phyloP scores from a whole-genome alignment of 2,113 vertebrate species.

The Corvus cornix region DNA sequence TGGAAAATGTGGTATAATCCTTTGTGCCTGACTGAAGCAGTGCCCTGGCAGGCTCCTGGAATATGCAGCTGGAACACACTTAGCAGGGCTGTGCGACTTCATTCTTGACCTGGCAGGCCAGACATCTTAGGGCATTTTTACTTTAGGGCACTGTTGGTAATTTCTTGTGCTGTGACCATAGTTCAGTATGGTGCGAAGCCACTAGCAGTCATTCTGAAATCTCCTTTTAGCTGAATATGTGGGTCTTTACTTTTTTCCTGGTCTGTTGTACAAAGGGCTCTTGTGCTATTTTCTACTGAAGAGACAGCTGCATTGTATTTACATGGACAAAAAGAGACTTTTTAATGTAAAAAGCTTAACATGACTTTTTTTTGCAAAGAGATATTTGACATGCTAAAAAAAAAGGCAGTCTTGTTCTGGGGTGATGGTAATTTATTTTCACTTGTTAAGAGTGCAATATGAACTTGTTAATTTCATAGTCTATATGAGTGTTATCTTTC shows the following conservation, averaged over 20 bases:
- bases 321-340: neutral
- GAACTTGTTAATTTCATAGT: neutral
- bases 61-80: neutral
- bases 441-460: neutral
- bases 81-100: neutral
- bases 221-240: neutral
- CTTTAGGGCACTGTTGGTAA: neutral
- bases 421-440: neutral
- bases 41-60: neutral
- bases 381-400: neutral
- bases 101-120: neutral
- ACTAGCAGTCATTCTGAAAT: neutral
- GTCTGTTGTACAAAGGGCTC: neutral
- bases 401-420: neutral
- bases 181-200: accelerated
- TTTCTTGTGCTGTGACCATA: neutral
- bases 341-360: neutral
- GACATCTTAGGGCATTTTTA: neutral
- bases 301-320: neutral
- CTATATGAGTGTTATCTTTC: neutral
- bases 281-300: neutral
- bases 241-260: neutral
- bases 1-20: neutral
- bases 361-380: neutral
- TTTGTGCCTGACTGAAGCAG: neutral